Percentiles rank a stretch among this genome's conserved stretches.
These are phyloP conservation scores for Urocolius indicus DNA, from an alignment of 2,113 vertebrate species.

Conservation along the genomic window DNA sequence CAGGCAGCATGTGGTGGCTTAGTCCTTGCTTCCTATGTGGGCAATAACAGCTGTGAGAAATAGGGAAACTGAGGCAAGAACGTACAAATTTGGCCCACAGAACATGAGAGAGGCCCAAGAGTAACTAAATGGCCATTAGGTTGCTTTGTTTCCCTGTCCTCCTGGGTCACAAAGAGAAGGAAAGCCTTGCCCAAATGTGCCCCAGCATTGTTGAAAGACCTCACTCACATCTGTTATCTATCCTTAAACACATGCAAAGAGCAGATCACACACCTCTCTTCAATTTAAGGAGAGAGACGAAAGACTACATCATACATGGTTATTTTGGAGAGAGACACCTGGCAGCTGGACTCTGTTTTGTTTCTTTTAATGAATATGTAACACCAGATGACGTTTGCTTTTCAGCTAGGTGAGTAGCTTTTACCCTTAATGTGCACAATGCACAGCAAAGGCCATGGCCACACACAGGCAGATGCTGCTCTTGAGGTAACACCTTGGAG, in stretches of 20 bases:
- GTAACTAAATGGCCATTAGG: not conserved
- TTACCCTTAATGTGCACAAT: not conserved
- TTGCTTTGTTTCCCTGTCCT: not conserved
- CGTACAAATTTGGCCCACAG: not conserved
- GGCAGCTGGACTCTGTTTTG: not conserved
- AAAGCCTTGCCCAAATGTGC: not conserved
- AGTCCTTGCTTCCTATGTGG: not conserved
- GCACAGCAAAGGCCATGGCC: not conserved
- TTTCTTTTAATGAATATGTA: not conserved
- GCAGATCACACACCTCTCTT: not conserved
- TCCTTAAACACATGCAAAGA: not conserved
- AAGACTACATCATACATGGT: not conserved
- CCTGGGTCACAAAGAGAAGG: not conserved
- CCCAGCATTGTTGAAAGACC: not conserved
- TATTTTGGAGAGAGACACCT: not conserved
- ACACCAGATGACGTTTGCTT: not conserved
- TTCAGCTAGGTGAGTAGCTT: slow-evolving; percentile 9
- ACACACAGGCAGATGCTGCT: not conserved
- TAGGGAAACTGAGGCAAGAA: not conserved
- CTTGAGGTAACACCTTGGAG: not conserved
- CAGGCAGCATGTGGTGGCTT: not conserved
- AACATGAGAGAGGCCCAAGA: not conserved
- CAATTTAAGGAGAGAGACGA: not conserved
- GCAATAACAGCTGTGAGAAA: not conserved
- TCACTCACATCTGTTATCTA: not conserved